Evolutionary conservation across 2,113 vertebrate species (phyloP).

Genomic region (Ammospiza nelsoni): DNA sequence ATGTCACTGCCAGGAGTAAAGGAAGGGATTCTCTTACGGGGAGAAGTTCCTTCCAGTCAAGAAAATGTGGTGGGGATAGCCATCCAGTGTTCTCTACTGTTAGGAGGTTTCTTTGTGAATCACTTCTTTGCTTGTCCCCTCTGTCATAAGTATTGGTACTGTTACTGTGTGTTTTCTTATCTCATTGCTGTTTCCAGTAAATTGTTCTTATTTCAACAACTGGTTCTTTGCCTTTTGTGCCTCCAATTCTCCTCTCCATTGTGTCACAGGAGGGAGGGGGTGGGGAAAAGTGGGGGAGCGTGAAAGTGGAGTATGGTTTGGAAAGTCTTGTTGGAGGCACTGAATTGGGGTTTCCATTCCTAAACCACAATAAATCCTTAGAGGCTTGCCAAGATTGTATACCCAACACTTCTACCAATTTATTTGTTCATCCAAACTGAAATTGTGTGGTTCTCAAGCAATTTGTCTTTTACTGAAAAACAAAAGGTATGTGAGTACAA

Average conservation of each 20-base stretch:
- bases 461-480: neutral
- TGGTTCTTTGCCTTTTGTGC: neutral
- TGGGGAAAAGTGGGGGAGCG: fast-evolving
- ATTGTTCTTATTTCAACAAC: neutral
- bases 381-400: neutral
- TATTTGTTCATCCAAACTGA: neutral
- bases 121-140: neutral
- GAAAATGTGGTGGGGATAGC: neutral
- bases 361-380: neutral
- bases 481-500: neutral
- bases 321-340: neutral
- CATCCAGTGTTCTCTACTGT: neutral
- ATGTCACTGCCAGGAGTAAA: neutral
- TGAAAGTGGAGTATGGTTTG: neutral
- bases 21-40: neutral
- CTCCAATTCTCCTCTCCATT: neutral
- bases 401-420: neutral
- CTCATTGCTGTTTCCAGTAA: neutral
- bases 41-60: neutral
- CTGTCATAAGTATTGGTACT: neutral
- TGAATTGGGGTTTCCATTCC: neutral
- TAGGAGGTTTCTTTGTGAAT: neutral
- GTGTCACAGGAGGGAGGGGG: neutral
- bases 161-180: neutral
- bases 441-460: neutral